Base-by-base conservation (phyloP, 2,797 vertebrate genomes). In the Cryptoblepharus egeriae region DNA sequence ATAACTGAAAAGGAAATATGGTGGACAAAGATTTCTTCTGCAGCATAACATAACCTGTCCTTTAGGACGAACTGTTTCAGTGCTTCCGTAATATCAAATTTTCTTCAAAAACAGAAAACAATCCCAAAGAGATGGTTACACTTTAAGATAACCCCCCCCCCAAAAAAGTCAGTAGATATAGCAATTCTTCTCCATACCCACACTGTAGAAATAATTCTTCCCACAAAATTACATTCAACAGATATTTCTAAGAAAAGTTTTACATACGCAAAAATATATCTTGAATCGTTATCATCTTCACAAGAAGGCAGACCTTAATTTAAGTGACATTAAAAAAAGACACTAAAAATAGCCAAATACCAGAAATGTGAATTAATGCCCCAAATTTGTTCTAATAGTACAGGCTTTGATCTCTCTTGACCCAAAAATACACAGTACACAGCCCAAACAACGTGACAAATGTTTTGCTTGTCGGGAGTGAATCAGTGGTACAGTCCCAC, bases 31-130 rank as follows among this genome's bases (percentile, higher is more conserved):
- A 83, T 80, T 88, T 77, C 69, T 72, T 64, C 45, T 63, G 42
- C 55, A 72, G 26, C 26, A 37, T 67, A 67, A 74, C 20, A 72
- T 64, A 68, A 68, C 32, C 35, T 26, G 64, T 37, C n/a, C 28
- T 75, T 61, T n/a, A 77, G 88, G 81, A 77, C 30, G 89, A 85
- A 61, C 30, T 86, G 86, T 85, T 79, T 88, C 90, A 91, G 93
- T 91, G 91, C 89, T 93, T 91, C 85, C 85, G 81, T 87, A 57
- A 69, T 0, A 16, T 73, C 84, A 83, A 1, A 79, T 83, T 30
- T 58, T 84, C 49, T 83, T 64, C 64, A 52, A 58, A 81, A 45
- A 83, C 88, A 73, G 22, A 83, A 77, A 90, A 86, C 24, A 80
- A 85, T 77, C 80, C 83, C 90, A 87, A n/a, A 45, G 26, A 89